phyloP scores from a whole-genome alignment of 2,888 invertebrate genomes.

The Drosophila bunnanda region DNA sequence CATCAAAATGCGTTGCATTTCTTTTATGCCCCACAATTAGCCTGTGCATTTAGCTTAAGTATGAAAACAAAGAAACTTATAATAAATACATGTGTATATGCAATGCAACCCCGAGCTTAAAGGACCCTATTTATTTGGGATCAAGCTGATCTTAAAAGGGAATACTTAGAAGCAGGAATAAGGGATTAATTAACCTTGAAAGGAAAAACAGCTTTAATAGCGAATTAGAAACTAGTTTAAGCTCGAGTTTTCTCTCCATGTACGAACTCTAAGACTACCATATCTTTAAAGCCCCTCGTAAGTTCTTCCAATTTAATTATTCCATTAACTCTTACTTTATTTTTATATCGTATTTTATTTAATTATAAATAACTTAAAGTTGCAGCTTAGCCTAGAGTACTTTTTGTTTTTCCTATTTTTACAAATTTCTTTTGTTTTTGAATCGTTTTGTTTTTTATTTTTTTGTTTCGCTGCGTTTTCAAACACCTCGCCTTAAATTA shows the following conservation, averaged over 20 bases:
- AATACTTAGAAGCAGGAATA: no score
- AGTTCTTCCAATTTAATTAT: not conserved
- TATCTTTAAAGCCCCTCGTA: no score
- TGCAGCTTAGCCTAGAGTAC: slow-evolving; percentile 81
- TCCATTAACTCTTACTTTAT: slow-evolving; percentile 42
- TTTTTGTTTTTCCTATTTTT: slow-evolving; percentile 67
- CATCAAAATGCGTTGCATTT: slow-evolving; percentile 26
- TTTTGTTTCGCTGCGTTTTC: slow-evolving; percentile 57
- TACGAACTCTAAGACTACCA: not conserved
- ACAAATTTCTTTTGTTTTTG: slow-evolving; percentile 44
- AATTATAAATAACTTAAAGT: slow-evolving; percentile 85
- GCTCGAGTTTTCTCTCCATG: no score
- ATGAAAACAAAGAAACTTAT: slow-evolving; percentile 34
- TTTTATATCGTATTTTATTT: slow-evolving; percentile 81
- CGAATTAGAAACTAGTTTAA: no score
- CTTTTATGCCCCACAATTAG: slow-evolving; percentile 50
- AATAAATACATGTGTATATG: slow-evolving; percentile 54
- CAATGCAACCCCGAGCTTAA: slow-evolving; percentile 35
- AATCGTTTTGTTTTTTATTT: slow-evolving; percentile 39
- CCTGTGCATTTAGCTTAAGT: slow-evolving; percentile 61
- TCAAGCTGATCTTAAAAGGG: no score
- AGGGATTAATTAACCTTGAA: no score
- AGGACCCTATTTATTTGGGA: not conserved
- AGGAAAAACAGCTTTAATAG: no score
- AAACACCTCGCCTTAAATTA: slow-evolving; percentile 67